Evolutionary conservation across 1,140 invertebrate species (phyloP).

Genomic region (Centruroides vittatus): DNA sequence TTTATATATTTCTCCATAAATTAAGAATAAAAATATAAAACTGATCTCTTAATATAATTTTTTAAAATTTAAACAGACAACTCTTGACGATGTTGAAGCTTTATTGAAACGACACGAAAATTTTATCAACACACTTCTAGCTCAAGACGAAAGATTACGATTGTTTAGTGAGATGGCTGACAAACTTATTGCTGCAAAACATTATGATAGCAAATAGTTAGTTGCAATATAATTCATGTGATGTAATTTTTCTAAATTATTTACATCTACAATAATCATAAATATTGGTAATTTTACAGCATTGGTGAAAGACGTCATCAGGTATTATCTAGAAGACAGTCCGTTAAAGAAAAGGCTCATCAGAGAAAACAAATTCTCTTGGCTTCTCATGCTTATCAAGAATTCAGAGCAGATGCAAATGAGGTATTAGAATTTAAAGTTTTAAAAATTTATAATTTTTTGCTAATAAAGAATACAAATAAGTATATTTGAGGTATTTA

Average conservation of each 20-base stretch:
- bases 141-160: conserved; percentile 82
- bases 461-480: no score
- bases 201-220: conserved; percentile 75
- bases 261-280: not conserved
- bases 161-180: conserved; percentile 74
- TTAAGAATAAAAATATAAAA: not conserved
- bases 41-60: not conserved
- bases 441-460: no score
- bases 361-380: conserved; percentile 52
- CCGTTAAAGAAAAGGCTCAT: conserved; percentile 57
- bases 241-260: not conserved
- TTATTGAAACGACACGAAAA: conserved; percentile 86
- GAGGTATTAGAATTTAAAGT: conserved; percentile 34
- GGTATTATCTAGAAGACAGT: conserved; percentile 53
- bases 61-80: conserved; percentile 43
- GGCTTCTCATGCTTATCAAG: conserved; percentile 62
- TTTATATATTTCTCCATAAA: not conserved
- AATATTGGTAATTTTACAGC: conserved; percentile 27
- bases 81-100: conserved; percentile 86
- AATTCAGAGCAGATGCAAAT: conserved; percentile 76
- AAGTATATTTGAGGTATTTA: no score
- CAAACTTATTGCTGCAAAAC: conserved; percentile 59
- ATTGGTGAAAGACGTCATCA: conserved; percentile 58
- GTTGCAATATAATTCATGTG: conserved; percentile 21
- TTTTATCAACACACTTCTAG: conserved; percentile 80